Conservation (phyloP, 2,888 invertebrate genomes). For the Chymomyza amoena region DNA sequence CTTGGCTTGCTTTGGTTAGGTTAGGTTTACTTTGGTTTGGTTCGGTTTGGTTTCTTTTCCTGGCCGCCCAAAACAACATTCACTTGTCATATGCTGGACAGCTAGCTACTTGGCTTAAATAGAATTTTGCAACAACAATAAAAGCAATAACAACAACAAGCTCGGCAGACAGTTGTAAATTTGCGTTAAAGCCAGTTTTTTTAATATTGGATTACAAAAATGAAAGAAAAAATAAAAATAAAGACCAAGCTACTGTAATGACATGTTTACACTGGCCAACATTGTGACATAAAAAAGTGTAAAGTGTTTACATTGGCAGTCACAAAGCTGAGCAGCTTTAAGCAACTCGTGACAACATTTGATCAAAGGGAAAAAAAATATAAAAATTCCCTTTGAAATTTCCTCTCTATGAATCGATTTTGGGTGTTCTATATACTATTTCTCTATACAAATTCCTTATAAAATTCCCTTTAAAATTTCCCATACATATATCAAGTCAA, state of each 20-base stretch:
- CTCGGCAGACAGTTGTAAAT: neutral
- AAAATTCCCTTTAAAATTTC: too few species aligned
- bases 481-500: too few species aligned
- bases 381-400: too few species aligned
- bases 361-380: too few species aligned
- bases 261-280: neutral
- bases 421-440: too few species aligned
- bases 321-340: too few species aligned
- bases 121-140: conserved; percentile 44
- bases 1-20: conserved; percentile 20
- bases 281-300: too few species aligned
- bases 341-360: too few species aligned
- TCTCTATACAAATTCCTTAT: too few species aligned
- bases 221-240: neutral
- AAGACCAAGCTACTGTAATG: conserved; percentile 8
- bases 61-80: conserved; percentile 62
- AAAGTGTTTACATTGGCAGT: too few species aligned
- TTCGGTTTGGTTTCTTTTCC: conserved; percentile 41
- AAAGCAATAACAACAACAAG: conserved; percentile 7
- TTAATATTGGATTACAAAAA: neutral
- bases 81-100: conserved; percentile 50
- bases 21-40: conserved; percentile 18
- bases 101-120: conserved; percentile 49
- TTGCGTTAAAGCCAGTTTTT: neutral
- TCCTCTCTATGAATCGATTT: too few species aligned